These are phyloP conservation scores for Akabosia matsudoensis DNA, from an alignment of 1,140 invertebrate species.

Conservation along the genomic window DNA sequence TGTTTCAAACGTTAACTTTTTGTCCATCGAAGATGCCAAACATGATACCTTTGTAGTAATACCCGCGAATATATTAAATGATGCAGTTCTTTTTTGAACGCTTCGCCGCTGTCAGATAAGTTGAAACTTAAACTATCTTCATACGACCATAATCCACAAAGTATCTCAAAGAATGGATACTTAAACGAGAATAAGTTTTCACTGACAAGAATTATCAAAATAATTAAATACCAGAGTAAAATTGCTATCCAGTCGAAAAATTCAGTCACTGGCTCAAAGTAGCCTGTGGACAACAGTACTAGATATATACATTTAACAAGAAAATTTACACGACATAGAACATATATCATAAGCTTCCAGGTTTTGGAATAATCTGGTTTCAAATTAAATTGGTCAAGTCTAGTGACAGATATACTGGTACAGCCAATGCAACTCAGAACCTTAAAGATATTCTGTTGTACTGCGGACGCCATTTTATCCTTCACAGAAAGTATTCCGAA, in stretches of 20 bases:
- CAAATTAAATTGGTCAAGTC: constrained; percentile 14
- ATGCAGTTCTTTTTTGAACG: neutral
- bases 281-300: constrained; percentile 16
- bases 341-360: constrained; percentile 22
- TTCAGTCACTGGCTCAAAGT: neutral
- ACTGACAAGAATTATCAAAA: constrained; percentile 17
- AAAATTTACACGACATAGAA: constrained; percentile 28
- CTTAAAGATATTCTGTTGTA: constrained; percentile 22
- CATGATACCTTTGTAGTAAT: neutral
- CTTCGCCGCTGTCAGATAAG: neutral
- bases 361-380: neutral
- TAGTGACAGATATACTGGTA: too few species aligned
- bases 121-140: neutral
- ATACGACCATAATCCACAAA: constrained; percentile 21
- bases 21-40: neutral
- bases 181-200: constrained; percentile 26
- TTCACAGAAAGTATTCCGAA: neutral
- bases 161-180: constrained; percentile 36
- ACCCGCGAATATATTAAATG: neutral
- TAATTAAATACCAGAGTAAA: constrained; percentile 29
- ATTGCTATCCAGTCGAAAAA: constrained; percentile 27
- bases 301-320: constrained; percentile 19
- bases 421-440: constrained; percentile 25
- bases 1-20: neutral
- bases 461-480: neutral